Evolutionary conservation across 2,888 invertebrate species (phyloP).

Genomic region (Acrobasis suavella): DNA sequence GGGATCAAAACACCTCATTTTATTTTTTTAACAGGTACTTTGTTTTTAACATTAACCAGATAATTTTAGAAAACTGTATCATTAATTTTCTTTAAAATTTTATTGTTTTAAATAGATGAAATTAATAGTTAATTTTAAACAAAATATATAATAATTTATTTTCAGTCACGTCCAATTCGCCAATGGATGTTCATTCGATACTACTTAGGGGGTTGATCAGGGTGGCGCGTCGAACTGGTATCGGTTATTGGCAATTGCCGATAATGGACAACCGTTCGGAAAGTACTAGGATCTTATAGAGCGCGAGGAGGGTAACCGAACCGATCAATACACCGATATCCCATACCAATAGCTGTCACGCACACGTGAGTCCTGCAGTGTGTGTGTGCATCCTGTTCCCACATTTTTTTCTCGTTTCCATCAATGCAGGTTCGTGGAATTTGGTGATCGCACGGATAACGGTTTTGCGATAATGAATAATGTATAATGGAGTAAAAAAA

Average conservation of each 20-base stretch:
- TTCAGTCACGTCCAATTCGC: neutral
- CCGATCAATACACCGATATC: conserved; percentile 63
- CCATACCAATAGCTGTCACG: conserved; percentile 35
- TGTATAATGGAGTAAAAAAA: neutral
- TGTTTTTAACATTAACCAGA: no score
- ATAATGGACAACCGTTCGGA: conserved; percentile 77
- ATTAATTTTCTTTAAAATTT: no score
- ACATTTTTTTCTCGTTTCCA: conserved; percentile 19
- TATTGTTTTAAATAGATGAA: no score
- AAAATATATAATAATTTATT: no score
- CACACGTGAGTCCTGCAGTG: conserved; percentile 10
- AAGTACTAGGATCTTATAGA: conserved; percentile 67
- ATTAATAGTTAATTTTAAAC: no score
- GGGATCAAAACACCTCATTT: no score
- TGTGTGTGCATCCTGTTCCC: conserved; percentile 22
- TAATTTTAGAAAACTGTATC: no score
- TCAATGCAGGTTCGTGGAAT: conserved; percentile 9
- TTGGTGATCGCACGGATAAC: neutral
- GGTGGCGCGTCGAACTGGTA: conserved; percentile 32
- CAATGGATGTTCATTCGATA: neutral
- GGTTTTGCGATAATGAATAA: neutral
- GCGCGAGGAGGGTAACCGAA: conserved; percentile 58
- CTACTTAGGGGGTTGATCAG: neutral
- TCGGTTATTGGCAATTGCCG: conserved; percentile 72
- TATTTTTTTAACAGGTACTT: no score